Evolutionary conservation across 2,888 invertebrate genomes (phyloP).

Genomic region (Hoplodrina blanda): DNA sequence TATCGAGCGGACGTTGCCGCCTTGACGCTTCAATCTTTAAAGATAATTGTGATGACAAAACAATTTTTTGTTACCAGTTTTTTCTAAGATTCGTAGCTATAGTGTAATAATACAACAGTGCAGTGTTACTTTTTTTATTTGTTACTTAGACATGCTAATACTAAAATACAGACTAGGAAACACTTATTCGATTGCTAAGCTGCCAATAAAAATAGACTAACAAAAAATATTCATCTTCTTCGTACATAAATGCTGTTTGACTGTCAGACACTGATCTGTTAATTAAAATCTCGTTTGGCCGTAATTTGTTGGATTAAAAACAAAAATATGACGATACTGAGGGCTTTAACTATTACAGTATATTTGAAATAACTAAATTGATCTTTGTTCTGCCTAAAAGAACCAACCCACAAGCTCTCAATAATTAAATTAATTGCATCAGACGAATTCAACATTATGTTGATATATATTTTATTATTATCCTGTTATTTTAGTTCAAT

Average conservation of each 20-base stretch:
- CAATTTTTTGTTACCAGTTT: slow-evolving; percentile 6
- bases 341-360: background rate
- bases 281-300: slow-evolving; percentile 29
- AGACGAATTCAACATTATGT: background rate
- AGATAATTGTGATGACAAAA: slow-evolving; percentile 20
- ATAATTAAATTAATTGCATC: background rate
- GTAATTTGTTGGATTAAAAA: slow-evolving; percentile 15
- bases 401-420: background rate
- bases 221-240: slow-evolving; percentile 30
- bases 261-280: slow-evolving; percentile 41
- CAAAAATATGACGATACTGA: slow-evolving; percentile 6
- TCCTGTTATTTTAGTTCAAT: background rate
- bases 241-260: slow-evolving; percentile 52
- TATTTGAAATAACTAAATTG: slow-evolving; percentile 1
- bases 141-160: slow-evolving; percentile 48
- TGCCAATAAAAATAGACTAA: slow-evolving; percentile 52
- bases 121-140: slow-evolving; percentile 59
- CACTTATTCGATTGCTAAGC: slow-evolving; percentile 62
- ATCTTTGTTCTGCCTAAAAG: background rate
- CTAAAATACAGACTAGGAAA: slow-evolving; percentile 70
- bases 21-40: slow-evolving; percentile 5
- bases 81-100: background rate
- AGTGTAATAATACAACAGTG: slow-evolving; percentile 30
- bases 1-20: slow-evolving; percentile 3
- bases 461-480: background rate